Percentiles rank a stretch among this genome's conserved stretches.
phyloP scores from a whole-genome alignment of 2,888 invertebrate genomes.

The Meloe dianella region DNA sequence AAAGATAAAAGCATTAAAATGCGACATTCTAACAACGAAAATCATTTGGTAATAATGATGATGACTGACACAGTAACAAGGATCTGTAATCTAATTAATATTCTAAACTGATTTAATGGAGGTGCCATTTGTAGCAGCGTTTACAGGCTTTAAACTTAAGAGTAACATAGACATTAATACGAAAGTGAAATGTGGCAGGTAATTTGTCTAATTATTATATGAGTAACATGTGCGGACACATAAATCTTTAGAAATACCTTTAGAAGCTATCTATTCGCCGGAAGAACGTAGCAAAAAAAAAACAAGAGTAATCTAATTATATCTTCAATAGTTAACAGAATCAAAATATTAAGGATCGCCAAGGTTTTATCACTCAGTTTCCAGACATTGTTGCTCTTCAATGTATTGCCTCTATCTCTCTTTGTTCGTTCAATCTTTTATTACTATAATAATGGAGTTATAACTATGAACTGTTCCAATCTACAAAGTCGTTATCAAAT shows the following conservation, averaged over 20 bases:
- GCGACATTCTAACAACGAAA: slow-evolving; percentile 18
- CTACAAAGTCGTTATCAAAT: slow-evolving; percentile 37
- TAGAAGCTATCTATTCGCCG: background rate
- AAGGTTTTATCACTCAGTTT: slow-evolving; percentile 1
- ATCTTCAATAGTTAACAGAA: background rate
- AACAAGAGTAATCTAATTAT: background rate
- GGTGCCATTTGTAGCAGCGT: slow-evolving; percentile 38
- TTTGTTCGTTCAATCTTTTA: slow-evolving; percentile 22
- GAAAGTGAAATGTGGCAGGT: background rate
- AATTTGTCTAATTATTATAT: background rate
- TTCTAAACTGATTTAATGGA: slow-evolving; percentile 42
- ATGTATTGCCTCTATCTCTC: slow-evolving; percentile 13
- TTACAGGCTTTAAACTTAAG: background rate
- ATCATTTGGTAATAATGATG: slow-evolving; percentile 35
- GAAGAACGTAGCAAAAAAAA: background rate
- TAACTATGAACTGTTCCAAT: slow-evolving; percentile 44
- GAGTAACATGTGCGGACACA: no score
- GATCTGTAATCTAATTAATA: slow-evolving; percentile 41
- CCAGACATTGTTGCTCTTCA: background rate
- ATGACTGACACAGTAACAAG: slow-evolving; percentile 37
- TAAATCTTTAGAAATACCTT: background rate
- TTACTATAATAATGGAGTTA: slow-evolving; percentile 42
- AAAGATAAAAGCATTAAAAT: no score
- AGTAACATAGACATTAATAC: background rate
- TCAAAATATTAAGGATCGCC: background rate